A percentile compares a stretch with the other conserved stretches of the same genome.
Evolutionary conservation across 2,888 invertebrate genomes (phyloP).

Genomic region (Cerceris ruficornis): DNA sequence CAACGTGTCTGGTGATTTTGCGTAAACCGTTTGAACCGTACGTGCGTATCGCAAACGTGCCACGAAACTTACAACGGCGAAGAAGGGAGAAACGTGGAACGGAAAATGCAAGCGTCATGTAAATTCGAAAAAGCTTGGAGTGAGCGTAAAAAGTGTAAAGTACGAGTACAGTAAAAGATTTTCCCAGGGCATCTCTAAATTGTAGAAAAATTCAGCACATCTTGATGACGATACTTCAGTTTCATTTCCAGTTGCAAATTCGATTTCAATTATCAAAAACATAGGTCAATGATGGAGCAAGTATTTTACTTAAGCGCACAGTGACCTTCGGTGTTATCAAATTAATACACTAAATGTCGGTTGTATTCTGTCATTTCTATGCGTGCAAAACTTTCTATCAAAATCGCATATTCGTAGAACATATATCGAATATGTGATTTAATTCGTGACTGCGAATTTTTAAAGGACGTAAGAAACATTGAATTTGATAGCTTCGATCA

Average conservation of each 20-base stretch:
- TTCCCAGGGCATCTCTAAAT: conserved; percentile 59
- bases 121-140: background rate
- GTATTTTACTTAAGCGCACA: background rate
- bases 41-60: conserved; percentile 13
- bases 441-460: too few relatives aligned
- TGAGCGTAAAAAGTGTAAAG: conserved; percentile 8
- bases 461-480: too few relatives aligned
- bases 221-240: conserved; percentile 70
- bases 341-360: too few relatives aligned
- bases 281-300: too few relatives aligned
- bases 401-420: too few relatives aligned
- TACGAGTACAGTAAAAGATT: conserved; percentile 49
- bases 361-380: too few relatives aligned
- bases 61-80: background rate
- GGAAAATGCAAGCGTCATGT: conserved; percentile 27
- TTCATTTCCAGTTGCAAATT: conserved; percentile 59
- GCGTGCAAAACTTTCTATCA: too few relatives aligned
- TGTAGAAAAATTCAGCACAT: conserved; percentile 60
- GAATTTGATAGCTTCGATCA: too few relatives aligned
- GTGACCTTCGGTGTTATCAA: background rate
- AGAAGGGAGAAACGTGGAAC: background rate
- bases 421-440: too few relatives aligned
- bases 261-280: too few relatives aligned
- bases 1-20: background rate
- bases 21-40: conserved; percentile 2